Conservation (phyloP, 2,888 invertebrate species). For the Drosophila mulleri region DNA sequence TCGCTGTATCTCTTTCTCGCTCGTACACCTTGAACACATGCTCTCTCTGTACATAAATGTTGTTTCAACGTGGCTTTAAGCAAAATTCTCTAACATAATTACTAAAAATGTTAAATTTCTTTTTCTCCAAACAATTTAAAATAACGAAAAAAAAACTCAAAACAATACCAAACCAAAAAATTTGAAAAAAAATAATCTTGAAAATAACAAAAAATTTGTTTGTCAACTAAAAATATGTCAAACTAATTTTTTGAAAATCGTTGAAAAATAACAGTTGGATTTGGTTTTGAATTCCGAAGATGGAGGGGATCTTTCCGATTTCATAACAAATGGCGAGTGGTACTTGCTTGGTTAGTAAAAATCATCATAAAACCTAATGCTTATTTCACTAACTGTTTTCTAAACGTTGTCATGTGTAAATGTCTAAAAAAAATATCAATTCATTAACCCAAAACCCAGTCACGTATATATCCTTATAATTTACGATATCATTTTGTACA, state of each 20-base stretch:
- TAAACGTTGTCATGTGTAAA: conserved; percentile 70
- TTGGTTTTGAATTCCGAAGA: conserved; percentile 96
- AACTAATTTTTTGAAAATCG: conserved; percentile 59
- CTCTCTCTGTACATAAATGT: conserved; percentile 78
- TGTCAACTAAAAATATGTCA: conserved; percentile 28
- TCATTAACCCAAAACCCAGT: conserved; percentile 33
- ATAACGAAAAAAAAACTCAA: conserved; percentile 54
- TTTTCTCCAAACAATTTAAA: conserved; percentile 63
- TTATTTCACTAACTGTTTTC: conserved; percentile 66
- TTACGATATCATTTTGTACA: conserved; percentile 30
- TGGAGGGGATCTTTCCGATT: conserved; percentile 98
- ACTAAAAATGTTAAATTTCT: conserved; percentile 69
- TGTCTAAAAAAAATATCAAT: conserved; percentile 41
- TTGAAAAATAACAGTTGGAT: conserved; percentile 90
- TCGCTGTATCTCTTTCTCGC: conserved; percentile 46
- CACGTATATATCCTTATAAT: conserved; percentile 12
- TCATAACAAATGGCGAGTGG: conserved; percentile 99
- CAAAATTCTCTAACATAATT: conserved; percentile 47
- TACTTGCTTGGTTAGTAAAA: conserved; percentile 95
- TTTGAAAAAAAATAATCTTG: conserved; percentile 17
- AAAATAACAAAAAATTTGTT: conserved; percentile 39
- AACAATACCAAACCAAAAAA: conserved; percentile 63
- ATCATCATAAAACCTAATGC: conserved; percentile 69
- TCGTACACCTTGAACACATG: conserved; percentile 74
- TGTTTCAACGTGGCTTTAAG: conserved; percentile 74